Evolutionary conservation across 2,113 vertebrate genomes (phyloP).

Genomic region (Cacatua alba): DNA sequence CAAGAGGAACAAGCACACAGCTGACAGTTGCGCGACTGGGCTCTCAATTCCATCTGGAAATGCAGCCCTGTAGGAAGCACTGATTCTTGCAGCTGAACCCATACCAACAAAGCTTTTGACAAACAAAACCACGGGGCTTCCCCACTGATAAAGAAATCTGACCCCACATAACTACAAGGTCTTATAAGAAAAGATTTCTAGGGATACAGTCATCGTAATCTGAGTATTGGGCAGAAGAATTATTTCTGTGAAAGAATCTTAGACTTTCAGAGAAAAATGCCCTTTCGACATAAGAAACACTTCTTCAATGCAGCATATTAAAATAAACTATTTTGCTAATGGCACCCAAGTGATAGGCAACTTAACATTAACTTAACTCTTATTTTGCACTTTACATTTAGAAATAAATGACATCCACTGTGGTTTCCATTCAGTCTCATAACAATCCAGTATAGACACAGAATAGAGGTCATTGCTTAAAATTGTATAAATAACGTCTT

Average conservation of each 20-base stretch:
- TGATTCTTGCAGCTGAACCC: background rate
- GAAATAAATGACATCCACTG: background rate
- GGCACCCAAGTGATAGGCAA: background rate
- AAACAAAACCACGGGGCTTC: background rate
- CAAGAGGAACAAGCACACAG: background rate
- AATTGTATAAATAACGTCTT: background rate
- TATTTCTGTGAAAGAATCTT: background rate
- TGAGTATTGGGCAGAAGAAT: background rate
- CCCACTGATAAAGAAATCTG: background rate
- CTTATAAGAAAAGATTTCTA: background rate
- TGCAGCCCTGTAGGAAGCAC: background rate
- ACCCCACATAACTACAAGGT: background rate
- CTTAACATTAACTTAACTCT: background rate
- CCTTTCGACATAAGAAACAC: background rate
- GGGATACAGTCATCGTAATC: background rate
- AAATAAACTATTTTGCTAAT: background rate
- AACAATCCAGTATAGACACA: background rate
- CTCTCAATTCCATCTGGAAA: background rate
- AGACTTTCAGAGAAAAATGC: background rate
- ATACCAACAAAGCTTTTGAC: background rate
- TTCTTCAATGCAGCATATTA: background rate
- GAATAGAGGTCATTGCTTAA: background rate
- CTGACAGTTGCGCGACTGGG: background rate
- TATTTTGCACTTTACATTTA: background rate
- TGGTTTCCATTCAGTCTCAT: background rate